These are phyloP conservation scores for Unio pictorum DNA, from an alignment of 2,888 invertebrate species.

Conservation along the genomic window DNA sequence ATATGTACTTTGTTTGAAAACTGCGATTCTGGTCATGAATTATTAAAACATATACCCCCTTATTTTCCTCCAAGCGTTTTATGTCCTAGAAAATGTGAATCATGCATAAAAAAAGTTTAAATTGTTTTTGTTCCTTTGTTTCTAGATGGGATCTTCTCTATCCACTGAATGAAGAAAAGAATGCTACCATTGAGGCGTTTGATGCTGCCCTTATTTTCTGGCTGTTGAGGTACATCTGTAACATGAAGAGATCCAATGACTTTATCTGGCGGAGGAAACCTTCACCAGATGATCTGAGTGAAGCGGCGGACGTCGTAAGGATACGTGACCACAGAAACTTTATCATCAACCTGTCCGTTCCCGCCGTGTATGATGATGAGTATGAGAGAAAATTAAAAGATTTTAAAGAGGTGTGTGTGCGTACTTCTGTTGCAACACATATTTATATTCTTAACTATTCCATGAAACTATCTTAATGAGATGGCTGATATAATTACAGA, in stretches of 20 bases:
- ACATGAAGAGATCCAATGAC: conserved; percentile 32
- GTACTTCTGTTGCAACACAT: too few species aligned
- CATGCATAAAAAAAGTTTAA: background rate
- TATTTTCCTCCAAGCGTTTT: too few species aligned
- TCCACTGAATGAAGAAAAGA: conserved; percentile 31
- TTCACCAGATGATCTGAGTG: conserved; percentile 26
- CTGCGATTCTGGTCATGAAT: too few species aligned
- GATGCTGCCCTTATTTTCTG: conserved; percentile 36
- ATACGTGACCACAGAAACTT: conserved; percentile 32
- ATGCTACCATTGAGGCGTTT: conserved; percentile 20
- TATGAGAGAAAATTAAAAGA: conserved; percentile 30
- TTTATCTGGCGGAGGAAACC: conserved; percentile 41
- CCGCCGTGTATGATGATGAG: conserved; percentile 34
- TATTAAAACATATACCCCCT: too few species aligned
- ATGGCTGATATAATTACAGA: too few species aligned
- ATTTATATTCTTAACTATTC: too few species aligned
- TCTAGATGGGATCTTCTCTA: conserved; percentile 30
- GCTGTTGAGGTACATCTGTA: conserved; percentile 33
- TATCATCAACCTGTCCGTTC: conserved; percentile 28
- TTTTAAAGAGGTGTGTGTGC: conserved; percentile 20
- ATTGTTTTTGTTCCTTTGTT: background rate
- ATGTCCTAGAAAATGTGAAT: background rate
- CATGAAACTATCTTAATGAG: too few species aligned
- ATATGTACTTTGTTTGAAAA: too few species aligned
- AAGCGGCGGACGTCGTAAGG: conserved; percentile 32